phyloP scores from a whole-genome alignment of 2,888 invertebrate species.

The Dicyrtomina minuta region DNA sequence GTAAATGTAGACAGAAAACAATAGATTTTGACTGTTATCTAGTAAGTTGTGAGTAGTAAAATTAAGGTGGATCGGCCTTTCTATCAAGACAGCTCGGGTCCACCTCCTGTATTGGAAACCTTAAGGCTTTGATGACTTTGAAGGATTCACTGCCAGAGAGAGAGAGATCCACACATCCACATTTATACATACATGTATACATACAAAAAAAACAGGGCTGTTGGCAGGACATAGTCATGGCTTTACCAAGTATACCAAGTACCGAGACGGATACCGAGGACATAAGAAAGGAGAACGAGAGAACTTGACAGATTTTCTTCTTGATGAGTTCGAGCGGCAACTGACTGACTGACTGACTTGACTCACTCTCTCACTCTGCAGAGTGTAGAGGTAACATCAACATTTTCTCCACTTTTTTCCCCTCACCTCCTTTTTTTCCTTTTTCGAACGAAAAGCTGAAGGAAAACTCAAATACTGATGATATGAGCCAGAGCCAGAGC shows the following conservation, averaged over 20 bases:
- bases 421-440: slow-evolving; percentile 18
- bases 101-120: slow-evolving; percentile 18
- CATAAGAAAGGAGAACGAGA: slow-evolving; percentile 21
- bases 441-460: slow-evolving; percentile 19
- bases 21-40: slow-evolving; percentile 25
- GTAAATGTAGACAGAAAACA: slow-evolving; percentile 15
- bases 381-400: slow-evolving; percentile 15
- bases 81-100: slow-evolving; percentile 15
- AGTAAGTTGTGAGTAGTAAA: slow-evolving; percentile 28
- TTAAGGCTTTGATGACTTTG: too few species aligned
- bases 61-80: slow-evolving; percentile 30
- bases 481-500: too few species aligned
- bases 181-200: too few species aligned
- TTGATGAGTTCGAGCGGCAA: slow-evolving; percentile 39
- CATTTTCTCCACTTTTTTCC: slow-evolving; percentile 24
- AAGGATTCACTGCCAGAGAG: too few species aligned
- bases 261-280: too few species aligned
- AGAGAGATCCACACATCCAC: too few species aligned
- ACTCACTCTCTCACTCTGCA: too few species aligned
- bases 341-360: neutral
- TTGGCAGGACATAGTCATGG: too few species aligned
- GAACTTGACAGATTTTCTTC: slow-evolving; percentile 37
- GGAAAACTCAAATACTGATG: too few species aligned
- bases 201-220: too few species aligned
- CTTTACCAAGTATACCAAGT: too few species aligned